Conservation (phyloP, 2,888 invertebrate genomes). For the Rotaria magnacalcarata region DNA sequence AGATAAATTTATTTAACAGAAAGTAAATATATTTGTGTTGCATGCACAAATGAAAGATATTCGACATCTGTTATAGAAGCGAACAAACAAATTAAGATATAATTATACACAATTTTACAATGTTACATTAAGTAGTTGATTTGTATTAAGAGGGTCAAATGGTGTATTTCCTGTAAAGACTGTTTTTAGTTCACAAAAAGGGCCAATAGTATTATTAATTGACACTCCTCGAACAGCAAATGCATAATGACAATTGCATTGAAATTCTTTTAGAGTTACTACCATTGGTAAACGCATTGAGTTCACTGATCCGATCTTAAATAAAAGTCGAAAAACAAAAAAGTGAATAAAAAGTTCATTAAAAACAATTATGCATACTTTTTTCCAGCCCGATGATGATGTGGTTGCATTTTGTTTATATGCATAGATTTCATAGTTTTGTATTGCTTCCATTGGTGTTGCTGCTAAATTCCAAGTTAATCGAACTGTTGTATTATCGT, state of each 20-base stretch:
- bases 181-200: conserved; percentile 18
- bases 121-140: not conserved
- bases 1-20: no score
- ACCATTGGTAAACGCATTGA: not conserved
- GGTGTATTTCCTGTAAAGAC: not conserved
- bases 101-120: not conserved
- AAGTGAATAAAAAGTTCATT: not conserved
- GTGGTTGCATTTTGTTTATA: not conserved
- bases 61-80: no score
- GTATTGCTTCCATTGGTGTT: not conserved
- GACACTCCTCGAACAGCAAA: conserved; percentile 17
- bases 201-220: not conserved
- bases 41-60: no score
- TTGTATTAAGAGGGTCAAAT: not conserved
- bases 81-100: no score
- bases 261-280: not conserved
- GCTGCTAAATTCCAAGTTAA: not conserved
- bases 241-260: conserved; percentile 3
- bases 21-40: no score
- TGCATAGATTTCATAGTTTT: conserved; percentile 10
- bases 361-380: not conserved
- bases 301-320: not conserved
- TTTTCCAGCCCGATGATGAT: not conserved
- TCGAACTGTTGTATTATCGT: not conserved
- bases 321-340: not conserved